A percentile compares a stretch with the other conserved stretches of the same genome.
Conservation (phyloP, 2,113 vertebrate genomes). For the Cariama cristata region DNA sequence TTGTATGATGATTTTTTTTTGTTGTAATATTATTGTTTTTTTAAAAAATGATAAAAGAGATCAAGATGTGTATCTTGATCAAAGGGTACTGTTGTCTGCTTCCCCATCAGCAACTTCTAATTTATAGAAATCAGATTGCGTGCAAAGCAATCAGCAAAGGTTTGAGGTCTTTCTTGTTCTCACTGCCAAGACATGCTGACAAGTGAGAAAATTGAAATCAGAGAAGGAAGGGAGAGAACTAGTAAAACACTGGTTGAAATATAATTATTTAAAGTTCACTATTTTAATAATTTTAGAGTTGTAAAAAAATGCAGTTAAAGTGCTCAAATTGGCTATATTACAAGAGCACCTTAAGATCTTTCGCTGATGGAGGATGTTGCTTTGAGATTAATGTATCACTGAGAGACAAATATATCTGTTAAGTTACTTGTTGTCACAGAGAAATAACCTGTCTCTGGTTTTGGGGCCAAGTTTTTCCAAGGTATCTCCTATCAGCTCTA, state of each 20-base stretch:
- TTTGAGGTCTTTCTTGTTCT: constrained; percentile 59
- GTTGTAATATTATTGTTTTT: constrained; percentile 65
- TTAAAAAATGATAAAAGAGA: constrained; percentile 59
- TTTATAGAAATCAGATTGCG: constrained; percentile 66
- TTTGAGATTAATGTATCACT: not conserved
- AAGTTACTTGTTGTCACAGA: not conserved
- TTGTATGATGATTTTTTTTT: constrained; percentile 68
- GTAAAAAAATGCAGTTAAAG: not conserved
- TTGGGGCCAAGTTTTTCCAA: not conserved
- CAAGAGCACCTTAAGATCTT: not conserved
- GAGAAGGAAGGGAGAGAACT: constrained; percentile 3
- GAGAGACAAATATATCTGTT: not conserved
- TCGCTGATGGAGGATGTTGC: not conserved
- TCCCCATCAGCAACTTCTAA: constrained; percentile 62
- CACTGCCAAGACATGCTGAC: constrained; percentile 55
- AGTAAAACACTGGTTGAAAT: constrained; percentile 37
- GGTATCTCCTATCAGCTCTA: not conserved
- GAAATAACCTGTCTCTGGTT: constrained; percentile 1
- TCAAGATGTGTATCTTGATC: constrained; percentile 66
- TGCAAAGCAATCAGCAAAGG: constrained; percentile 57
- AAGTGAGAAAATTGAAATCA: constrained; percentile 63
- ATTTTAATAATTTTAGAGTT: constrained; percentile 22
- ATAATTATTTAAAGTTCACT: constrained; percentile 24
- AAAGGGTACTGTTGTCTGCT: constrained; percentile 63
- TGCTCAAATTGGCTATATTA: not conserved